Conservation (phyloP, 2,888 invertebrate genomes). For the Heliconius ismenius region DNA sequence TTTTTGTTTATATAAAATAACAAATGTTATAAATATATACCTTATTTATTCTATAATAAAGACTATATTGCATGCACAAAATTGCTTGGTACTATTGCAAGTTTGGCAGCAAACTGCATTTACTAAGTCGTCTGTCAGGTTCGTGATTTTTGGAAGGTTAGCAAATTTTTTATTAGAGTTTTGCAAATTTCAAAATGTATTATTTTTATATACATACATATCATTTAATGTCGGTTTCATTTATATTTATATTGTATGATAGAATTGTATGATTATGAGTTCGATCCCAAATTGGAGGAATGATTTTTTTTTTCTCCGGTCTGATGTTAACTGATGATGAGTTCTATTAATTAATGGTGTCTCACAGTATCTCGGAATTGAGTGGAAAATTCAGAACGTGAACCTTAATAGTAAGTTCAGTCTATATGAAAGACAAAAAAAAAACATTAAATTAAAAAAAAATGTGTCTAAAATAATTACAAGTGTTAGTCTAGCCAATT, state of each 20-base stretch:
- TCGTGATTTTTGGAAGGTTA: conserved; percentile 69
- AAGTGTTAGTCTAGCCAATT: conserved; percentile 30
- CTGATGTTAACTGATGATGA: too few species aligned
- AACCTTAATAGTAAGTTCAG: background rate
- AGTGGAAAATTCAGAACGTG: background rate
- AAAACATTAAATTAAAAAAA: too few species aligned
- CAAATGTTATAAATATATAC: conserved; percentile 17
- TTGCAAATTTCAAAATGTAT: background rate
- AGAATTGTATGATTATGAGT: too few species aligned
- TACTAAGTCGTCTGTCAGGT: conserved; percentile 49
- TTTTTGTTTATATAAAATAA: conserved; percentile 59
- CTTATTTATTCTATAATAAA: conserved; percentile 25
- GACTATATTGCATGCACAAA: conserved; percentile 16
- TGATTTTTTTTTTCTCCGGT: too few species aligned
- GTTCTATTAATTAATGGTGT: background rate
- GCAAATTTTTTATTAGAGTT: conserved; percentile 31
- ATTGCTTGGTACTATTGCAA: conserved; percentile 15
- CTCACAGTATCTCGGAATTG: background rate
- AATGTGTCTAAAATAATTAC: background rate
- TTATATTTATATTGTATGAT: too few species aligned
- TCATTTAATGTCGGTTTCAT: too few species aligned
- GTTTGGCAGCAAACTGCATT: conserved; percentile 28
- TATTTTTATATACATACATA: background rate
- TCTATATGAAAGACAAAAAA: background rate
- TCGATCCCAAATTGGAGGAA: too few species aligned